Percentiles rank a stretch among this genome's conserved stretches.
These are phyloP conservation scores for Lasaia peninsularis DNA, from an alignment of 1,140 invertebrate genomes.

Conservation along the genomic window DNA sequence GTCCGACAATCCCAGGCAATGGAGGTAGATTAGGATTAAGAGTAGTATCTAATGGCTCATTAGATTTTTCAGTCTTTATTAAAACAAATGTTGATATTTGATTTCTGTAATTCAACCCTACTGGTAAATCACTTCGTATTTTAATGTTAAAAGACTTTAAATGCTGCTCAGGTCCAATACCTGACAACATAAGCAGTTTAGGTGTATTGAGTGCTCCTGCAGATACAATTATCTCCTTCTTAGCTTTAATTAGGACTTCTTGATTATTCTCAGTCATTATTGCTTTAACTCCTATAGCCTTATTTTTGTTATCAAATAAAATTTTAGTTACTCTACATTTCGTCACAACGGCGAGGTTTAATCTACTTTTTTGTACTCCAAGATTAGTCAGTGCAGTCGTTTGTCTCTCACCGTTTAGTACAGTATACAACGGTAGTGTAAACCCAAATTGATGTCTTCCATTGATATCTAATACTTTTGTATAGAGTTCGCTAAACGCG, in stretches of 20 bases:
- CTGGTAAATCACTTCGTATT: slow-evolving; percentile 80
- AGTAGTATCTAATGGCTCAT: slow-evolving; percentile 11
- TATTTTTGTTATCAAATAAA: slow-evolving; percentile 80
- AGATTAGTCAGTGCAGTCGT: slow-evolving; percentile 79
- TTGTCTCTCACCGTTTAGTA: slow-evolving; percentile 78
- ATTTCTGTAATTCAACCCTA: slow-evolving; percentile 85
- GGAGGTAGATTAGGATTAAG: slow-evolving; percentile 84
- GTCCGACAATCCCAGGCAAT: slow-evolving; percentile 83
- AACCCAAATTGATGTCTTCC: slow-evolving; percentile 33
- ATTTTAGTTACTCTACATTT: slow-evolving; percentile 55
- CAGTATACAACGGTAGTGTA: slow-evolving; percentile 67
- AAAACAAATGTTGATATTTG: slow-evolving; percentile 83
- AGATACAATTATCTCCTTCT: too few species aligned
- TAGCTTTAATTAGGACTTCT: slow-evolving; percentile 70
- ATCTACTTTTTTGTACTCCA: slow-evolving; percentile 63
- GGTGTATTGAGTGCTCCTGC: slow-evolving; percentile 67
- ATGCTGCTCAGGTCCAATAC: slow-evolving; percentile 81
- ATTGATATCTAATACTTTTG: slow-evolving; percentile 32
- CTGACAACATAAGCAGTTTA: slow-evolving; percentile 82
- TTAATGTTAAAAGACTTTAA: slow-evolving; percentile 77
- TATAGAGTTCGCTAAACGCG: slow-evolving; percentile 31
- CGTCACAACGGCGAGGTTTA: slow-evolving; percentile 67
- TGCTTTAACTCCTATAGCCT: slow-evolving; percentile 63
- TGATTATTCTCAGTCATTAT: slow-evolving; percentile 54
- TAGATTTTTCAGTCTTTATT: slow-evolving; percentile 77